Base-by-base conservation (phyloP, 2,888 invertebrate genomes). In the Troides helena region DNA sequence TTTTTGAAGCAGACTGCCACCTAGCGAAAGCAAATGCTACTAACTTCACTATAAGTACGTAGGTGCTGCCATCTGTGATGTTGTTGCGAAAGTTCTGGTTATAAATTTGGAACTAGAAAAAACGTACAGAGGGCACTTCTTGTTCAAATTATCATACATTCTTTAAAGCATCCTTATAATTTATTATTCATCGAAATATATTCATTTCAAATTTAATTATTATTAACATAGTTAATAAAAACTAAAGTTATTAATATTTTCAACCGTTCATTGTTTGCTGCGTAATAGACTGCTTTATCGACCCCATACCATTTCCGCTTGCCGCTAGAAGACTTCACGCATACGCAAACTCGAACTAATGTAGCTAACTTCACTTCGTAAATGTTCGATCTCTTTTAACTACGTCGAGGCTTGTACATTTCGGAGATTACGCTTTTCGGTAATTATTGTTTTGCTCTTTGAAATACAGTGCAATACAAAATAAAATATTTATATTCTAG, bases 341-440 rank as follows among this genome's bases (percentile, higher is more conserved):
- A 87, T 72, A 85, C 86, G 85, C 87, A 84, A 88, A 85, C 81
- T 83, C 81, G 76, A 80, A 76, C 75, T 80, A 77, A 72, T 83
- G 83, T 73, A 74, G 78, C 90, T 78, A 88, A 89, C 92, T 92
- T 92, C 92, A 90, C 84, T 86, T 81, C 76, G 81, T 88, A 89
- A 85, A 91, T 89, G 90, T 89, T 92, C 92, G 92, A 92, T 93
- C 87, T 90, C 81, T 87, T 90, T 85, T 81, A 87, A 85, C 86
- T 87, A 87, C 90, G 88, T 88, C 84, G 89, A 90, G 90, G 89
- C 89, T 89, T 90, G 89, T 85, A 86, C 85, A 82, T 86, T 86
- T 89, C 74, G 76, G 86, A 88, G 87, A 90, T 86, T 83, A 84
- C 87, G 81, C 86, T 89, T 88, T 89, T 91, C 88, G 92, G 92